Evolutionary conservation across 1,140 invertebrate genomes (phyloP), one percentile per base, ranked within the genome.

Genomic region (Drosophila bocki): DNA sequence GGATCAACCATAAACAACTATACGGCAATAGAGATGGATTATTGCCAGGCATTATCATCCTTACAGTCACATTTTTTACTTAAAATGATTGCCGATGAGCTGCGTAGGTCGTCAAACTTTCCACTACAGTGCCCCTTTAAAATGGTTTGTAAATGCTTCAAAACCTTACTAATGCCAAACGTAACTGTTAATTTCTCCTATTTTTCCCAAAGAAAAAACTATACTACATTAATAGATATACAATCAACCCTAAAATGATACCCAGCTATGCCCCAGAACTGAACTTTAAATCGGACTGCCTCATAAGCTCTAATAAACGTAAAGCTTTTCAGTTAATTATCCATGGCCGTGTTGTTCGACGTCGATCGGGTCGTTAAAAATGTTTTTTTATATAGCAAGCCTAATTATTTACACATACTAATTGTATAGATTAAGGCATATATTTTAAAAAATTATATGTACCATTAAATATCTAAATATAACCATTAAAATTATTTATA

Each of bases 91-190:
- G 35, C 48, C 39, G 17, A 32, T 1, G 74, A 53, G 26, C 5
- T 82, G 3, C 65, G 78, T 0, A 44, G 44, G 15, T 32, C 57
- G 2, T 32, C 56, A 2, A 82, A 80, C 22, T 77, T 77, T 51
- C 78, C 78, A 2, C 13, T 64, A 0, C 42, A 63, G 3, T 82
- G 72, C n/a, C 76, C 76, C 7, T 79, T 81, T 7, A 53, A 65
- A 51, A 81, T 47, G 50, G 76, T 80, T 29, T 15, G 19, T 33
- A 26, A 15, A 8, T 13, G 3, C 17, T 9, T 29, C 7, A 22
- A 56, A 35, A 39, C 15, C 1, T 12, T 15, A 29, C 13, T 33
- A 22, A 2, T 19, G n/a, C 13, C 6, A 3, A 32, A 17, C 13
- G 0, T 32, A n/a, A 3, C 7, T 50, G 17, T 26, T 4, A 12